Base-by-base conservation (phyloP, 2,797 vertebrate species). In the Cirrhinus molitorella region DNA sequence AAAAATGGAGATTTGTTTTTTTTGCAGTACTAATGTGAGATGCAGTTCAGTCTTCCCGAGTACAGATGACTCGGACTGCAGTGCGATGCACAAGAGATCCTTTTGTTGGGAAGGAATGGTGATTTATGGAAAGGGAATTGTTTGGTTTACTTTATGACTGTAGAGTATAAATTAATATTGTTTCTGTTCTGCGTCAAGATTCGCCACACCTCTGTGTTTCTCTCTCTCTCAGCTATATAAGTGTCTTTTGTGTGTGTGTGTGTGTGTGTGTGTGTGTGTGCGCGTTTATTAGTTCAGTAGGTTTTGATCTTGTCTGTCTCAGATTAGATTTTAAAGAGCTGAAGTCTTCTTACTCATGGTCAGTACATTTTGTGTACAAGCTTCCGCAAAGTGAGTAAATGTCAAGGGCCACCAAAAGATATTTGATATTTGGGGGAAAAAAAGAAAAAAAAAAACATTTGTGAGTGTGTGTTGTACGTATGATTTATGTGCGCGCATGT, bases 291-390 rank as follows among this genome's bases (percentile, higher is more conserved):
- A 71, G 55, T 81, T 72, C 34, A 45, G 31, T 77, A 71, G 67
- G 66, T 82, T 67, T 23, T 57, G 59, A 71, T 67, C 74, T 84
- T 66, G 37, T 73, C 66, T 34, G 76, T 84, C 75, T 72, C 68
- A 45, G 73, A 82, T 75, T 88, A 78, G 61, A 84, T 55, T 85
- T 85, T 82, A 53, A 81, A 93, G 89, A 89, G 34, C 34, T 80
- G 89, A 92, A 92, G 90, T 90, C 88, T 92, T 93, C 91, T 93
- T 92, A 92, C 88, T 89, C 83, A 85, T 81, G 88, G 91, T 93
- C 91, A 92, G 71, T 82, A 40, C 90, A 92, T 89, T 88, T 88
- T 83, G 80, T 89, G 90, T 89, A 91, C 88, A 67, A 86, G 86
- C 87, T 89, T 92, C 90, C 88, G 89, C 53, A 88, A 86, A 81